These are phyloP conservation scores for Dufourea novaeangliae DNA, from an alignment of 1,140 invertebrate species.

Conservation along the genomic window DNA sequence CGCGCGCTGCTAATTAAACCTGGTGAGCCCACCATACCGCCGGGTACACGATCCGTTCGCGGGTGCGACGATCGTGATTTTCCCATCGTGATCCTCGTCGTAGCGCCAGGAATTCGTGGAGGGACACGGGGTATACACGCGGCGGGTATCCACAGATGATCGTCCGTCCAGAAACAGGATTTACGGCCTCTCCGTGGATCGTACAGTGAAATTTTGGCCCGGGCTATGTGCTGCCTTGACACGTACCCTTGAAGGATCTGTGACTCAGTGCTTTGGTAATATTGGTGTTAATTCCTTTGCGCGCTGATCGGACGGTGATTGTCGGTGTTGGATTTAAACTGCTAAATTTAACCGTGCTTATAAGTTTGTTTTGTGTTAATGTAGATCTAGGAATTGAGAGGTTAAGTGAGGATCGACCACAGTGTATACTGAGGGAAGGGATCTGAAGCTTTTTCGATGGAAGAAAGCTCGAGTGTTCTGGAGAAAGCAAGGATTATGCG, in stretches of 20 bases:
- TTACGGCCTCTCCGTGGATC: neutral
- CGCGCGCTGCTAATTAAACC: constrained; percentile 25
- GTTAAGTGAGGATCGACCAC: constrained; percentile 15
- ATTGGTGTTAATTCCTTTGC: neutral
- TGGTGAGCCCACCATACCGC: neutral
- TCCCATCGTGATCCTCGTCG: neutral
- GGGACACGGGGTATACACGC: neutral
- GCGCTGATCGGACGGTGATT: neutral
- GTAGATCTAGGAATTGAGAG: neutral
- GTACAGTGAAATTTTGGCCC: neutral
- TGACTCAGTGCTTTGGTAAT: neutral
- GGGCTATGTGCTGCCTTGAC: neutral
- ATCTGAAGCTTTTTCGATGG: constrained; percentile 11
- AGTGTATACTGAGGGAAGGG: neutral
- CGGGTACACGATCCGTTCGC: too few relatives aligned
- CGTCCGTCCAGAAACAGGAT: neutral
- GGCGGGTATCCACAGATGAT: neutral
- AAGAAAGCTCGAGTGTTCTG: constrained; percentile 3
- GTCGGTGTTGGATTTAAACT: too few relatives aligned
- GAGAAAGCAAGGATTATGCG: constrained; percentile 29
- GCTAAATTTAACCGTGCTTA: too few relatives aligned
- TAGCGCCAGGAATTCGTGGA: neutral
- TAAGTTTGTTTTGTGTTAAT: too few relatives aligned
- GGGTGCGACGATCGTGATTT: neutral
- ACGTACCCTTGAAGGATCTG: neutral